Conservation (phyloP, 2,888 invertebrate species). For the Pristionchus maxplancki region DNA sequence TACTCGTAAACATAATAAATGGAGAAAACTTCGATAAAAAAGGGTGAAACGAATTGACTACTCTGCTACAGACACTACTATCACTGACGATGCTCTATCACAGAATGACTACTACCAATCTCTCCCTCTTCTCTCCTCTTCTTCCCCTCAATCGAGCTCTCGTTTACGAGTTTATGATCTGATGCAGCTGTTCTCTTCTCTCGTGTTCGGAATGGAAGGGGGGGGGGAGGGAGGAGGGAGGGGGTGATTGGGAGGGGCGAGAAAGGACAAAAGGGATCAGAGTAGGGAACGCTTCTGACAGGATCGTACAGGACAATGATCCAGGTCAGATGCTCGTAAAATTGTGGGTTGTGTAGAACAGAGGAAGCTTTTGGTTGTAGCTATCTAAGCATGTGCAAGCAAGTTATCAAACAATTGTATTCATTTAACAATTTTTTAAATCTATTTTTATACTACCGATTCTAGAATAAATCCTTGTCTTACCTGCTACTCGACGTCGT, state of each 20-base stretch:
- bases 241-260: too few species aligned
- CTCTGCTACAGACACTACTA: background rate
- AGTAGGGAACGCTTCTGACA: background rate
- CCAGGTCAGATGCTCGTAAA: background rate
- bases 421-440: too few species aligned
- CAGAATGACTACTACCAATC: conserved; percentile 1
- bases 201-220: conserved; percentile 26
- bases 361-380: background rate
- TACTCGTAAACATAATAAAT: too few species aligned
- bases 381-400: too few species aligned
- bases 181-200: conserved; percentile 40
- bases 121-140: background rate
- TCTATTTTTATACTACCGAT: too few species aligned
- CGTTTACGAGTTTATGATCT: conserved; percentile 49
- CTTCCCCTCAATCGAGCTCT: background rate
- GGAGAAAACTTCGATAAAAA: too few species aligned
- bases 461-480: too few species aligned
- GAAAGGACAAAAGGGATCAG: conserved; percentile 16
- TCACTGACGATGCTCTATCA: background rate
- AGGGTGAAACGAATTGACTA: background rate
- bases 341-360: too few species aligned
- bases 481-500: background rate
- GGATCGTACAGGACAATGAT: background rate
- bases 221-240: background rate
- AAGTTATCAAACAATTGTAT: too few species aligned